These are phyloP conservation scores for Progne subis DNA, from an alignment of 2,113 vertebrate species.

Conservation along the genomic window DNA sequence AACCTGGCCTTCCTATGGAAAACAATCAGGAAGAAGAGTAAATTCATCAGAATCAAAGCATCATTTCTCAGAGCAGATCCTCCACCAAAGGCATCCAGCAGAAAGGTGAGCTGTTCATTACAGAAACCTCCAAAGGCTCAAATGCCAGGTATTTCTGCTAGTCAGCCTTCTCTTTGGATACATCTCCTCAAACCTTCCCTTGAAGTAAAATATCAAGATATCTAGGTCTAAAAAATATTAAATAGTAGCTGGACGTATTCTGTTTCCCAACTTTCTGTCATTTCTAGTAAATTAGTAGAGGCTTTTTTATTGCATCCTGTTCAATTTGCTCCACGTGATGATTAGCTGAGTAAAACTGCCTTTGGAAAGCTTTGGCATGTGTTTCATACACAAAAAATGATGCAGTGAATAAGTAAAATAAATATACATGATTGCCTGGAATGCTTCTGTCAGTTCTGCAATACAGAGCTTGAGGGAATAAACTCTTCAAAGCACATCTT, in stretches of 20 bases:
- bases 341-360: slow-evolving; percentile 13
- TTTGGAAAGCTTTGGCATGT: slow-evolving; percentile 21
- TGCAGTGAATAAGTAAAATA: slow-evolving; percentile 12
- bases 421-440: slow-evolving; percentile 23
- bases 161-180: not conserved
- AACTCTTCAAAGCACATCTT: slow-evolving; percentile 38
- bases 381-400: slow-evolving; percentile 33
- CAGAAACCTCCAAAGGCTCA: not conserved
- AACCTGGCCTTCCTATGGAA: not conserved
- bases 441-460: slow-evolving; percentile 16
- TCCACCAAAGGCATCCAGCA: not conserved
- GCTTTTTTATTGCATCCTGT: not conserved
- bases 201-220: not conserved
- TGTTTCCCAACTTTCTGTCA: not conserved
- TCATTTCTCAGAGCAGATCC: not conserved
- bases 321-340: slow-evolving; percentile 14
- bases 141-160: not conserved
- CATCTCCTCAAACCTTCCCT: not conserved
- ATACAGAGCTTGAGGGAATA: not conserved
- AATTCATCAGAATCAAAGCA: not conserved
- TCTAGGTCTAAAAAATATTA: not conserved
- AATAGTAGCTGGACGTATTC: not conserved
- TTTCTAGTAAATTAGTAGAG: not conserved
- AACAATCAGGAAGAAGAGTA: not conserved
- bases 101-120: not conserved